Percentiles rank a stretch among this genome's conserved stretches.
These are phyloP conservation scores for Coronaproctus castanopsis DNA, from an alignment of 2,888 invertebrate genomes.

Conservation along the genomic window DNA sequence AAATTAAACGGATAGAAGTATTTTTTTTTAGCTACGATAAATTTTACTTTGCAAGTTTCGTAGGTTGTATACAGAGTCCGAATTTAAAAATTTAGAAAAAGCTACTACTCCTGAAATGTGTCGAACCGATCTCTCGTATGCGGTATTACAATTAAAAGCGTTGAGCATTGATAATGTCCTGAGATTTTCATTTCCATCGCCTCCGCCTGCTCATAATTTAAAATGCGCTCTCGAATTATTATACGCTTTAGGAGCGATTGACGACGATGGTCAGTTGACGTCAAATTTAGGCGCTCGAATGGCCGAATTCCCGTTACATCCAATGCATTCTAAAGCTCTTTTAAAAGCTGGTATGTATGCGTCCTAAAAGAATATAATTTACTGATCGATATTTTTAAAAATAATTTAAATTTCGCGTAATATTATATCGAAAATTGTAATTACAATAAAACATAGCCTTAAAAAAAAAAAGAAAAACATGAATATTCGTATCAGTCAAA, in stretches of 20 bases:
- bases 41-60: no score
- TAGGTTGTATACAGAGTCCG: conserved; percentile 58
- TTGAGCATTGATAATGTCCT: conserved; percentile 81
- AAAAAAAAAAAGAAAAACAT: no score
- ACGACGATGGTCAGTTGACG: conserved; percentile 55
- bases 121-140: conserved; percentile 62
- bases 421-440: no score
- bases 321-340: conserved; percentile 69
- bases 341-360: conserved; percentile 42
- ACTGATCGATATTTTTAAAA: no score
- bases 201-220: conserved; percentile 76
- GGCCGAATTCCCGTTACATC: conserved; percentile 79
- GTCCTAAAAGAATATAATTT: no score
- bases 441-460: no score
- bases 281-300: conserved; percentile 55
- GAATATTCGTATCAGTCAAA: no score
- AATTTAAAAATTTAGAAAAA: conserved; percentile 43
- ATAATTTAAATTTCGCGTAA: no score
- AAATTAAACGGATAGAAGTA: no score
- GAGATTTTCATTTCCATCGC: conserved; percentile 74
- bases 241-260: conserved; percentile 64
- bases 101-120: conserved; percentile 83
- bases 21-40: no score
- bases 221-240: conserved; percentile 67
- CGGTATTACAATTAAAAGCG: conserved; percentile 76